phyloP scores from a whole-genome alignment of 2,888 invertebrate genomes.

The Rhimphoctona megacephalus region DNA sequence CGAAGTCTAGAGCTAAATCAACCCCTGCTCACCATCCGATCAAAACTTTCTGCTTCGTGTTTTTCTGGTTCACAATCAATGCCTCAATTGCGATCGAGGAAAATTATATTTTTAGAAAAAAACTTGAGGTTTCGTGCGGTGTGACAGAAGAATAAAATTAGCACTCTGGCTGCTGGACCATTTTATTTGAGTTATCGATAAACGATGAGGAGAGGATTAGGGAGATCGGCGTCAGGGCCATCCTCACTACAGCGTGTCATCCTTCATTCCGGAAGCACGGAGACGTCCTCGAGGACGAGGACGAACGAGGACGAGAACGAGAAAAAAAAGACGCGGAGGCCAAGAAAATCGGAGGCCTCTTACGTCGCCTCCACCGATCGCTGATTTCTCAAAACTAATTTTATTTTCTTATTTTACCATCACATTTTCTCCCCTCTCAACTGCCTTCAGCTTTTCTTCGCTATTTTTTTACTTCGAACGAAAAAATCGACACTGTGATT shows the following conservation, averaged over 20 bases:
- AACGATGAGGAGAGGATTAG: constrained; percentile 64
- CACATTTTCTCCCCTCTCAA: background rate
- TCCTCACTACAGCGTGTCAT: constrained; percentile 53
- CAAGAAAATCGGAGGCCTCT: constrained; percentile 44
- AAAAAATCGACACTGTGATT: background rate
- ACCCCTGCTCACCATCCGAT: constrained; percentile 24
- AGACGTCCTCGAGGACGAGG: constrained; percentile 62
- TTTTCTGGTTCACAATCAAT: background rate
- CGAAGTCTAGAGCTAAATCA: constrained; percentile 35
- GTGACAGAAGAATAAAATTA: background rate
- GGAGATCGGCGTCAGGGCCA: constrained; percentile 63
- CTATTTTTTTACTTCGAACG: background rate
- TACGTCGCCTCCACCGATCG: constrained; percentile 25
- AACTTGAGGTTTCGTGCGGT: constrained; percentile 16
- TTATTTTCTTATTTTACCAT: constrained; percentile 1
- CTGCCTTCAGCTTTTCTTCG: background rate
- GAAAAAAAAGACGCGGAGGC: constrained; percentile 60
- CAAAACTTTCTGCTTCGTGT: background rate
- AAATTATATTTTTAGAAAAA: constrained; percentile 2
- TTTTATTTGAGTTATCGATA: constrained; percentile 44
- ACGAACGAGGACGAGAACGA: constrained; percentile 70
- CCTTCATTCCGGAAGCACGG: constrained; percentile 59
- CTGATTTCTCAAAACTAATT: constrained; percentile 26
- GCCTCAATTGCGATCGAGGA: background rate
- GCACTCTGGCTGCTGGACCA: constrained; percentile 30